Conservation (phyloP, 2,113 vertebrate species). For the Equus przewalskii region DNA sequence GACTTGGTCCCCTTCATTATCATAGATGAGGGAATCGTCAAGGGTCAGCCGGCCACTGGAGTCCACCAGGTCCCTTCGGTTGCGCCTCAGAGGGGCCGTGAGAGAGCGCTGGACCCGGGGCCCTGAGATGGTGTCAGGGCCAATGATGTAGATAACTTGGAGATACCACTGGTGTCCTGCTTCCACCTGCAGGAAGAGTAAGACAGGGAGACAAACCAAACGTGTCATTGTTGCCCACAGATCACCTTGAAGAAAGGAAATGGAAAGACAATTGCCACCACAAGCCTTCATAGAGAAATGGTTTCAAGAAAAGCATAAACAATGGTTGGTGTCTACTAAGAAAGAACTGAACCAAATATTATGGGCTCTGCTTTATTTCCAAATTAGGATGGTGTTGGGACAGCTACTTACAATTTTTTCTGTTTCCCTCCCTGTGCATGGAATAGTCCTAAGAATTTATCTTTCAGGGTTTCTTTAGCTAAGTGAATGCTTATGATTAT, state of each 20-base stretch:
- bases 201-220: rapidly evolving
- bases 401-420: background rate
- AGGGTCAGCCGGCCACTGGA: constrained; percentile 86
- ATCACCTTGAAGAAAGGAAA: background rate
- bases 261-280: background rate
- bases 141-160: constrained; percentile 97
- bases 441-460: background rate
- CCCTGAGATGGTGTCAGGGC: constrained; percentile 92
- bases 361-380: background rate
- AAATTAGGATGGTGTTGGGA: background rate
- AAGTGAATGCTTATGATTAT: background rate
- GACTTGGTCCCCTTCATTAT: constrained; percentile 96
- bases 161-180: constrained; percentile 99
- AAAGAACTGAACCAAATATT: background rate
- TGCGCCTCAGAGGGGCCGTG: constrained; percentile 85
- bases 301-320: background rate
- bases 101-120: constrained; percentile 94
- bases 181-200: constrained; percentile 92
- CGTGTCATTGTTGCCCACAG: background rate
- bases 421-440: background rate
- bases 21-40: constrained; percentile 96
- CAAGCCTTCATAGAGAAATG: background rate
- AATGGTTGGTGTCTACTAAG: background rate
- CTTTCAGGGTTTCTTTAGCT: background rate
- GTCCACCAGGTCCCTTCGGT: constrained; percentile 91